Base-by-base conservation (phyloP, 2,113 vertebrate genomes). In the Datnioides undecimradiatus region DNA sequence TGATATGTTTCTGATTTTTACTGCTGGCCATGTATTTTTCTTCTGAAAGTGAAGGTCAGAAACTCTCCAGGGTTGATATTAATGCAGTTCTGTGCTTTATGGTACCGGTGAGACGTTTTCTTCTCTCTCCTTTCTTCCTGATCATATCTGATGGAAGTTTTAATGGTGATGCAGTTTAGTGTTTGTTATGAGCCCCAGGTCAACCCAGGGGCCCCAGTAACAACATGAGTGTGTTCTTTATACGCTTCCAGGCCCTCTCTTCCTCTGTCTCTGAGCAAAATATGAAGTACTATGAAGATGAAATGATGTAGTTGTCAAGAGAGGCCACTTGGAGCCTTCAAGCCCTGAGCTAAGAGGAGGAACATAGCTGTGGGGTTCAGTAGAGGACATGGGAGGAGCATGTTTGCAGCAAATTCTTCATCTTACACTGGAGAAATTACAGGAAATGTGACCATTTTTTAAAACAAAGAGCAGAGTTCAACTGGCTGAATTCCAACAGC, bases 341-440 rank as follows among this genome's bases (percentile, higher is more conserved):
- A 51, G 58, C 55, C 58, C 33, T 34, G 25, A 58, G 8, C 38
- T 66, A 64, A 41, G 14, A 34, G 29, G 52, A 73, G 41, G 17
- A 19, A 60, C 73, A 76, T 41, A 59, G 25, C 45, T 72, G 31
- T 16, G 12, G 68, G 59, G 71, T 88, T 88, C 66, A 66, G 46
- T 1, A 2, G 58, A 80, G 88, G 86, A 80, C 69, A 58, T 57
- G 73, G 73, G 81, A 68, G 65, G 71, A 77, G 63, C 38, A 17
- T 48, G 62, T 58, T 73, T 67, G 31, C 23, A 59, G 45, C 40
- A 48, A 76, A 51, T 59, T 45, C 38, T 80, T 27, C 41, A 57
- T 19, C 33, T 55, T 64, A 23, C 17, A 49, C 25, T 40, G 57
- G 57, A 59, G n/a, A 46, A 41, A 76, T 27, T 8, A 52, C 5